Evolutionary conservation across 2,888 invertebrate species (phyloP), one percentile per base, ranked within the genome.

Genomic region (Stenurella melanura): DNA sequence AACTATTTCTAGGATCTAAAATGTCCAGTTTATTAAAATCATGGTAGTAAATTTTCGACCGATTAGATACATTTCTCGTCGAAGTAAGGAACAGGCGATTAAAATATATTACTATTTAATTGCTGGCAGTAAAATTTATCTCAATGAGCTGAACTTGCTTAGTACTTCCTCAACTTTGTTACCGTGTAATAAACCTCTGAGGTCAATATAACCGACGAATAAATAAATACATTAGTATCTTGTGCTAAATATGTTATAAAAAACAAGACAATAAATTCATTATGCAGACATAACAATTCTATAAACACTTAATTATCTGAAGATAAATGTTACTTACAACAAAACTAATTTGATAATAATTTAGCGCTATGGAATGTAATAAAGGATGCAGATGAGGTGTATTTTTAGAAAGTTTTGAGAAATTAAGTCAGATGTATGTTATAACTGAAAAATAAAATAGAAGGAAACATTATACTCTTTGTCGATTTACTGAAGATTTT

Each of bases 201-300:
- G 50, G 50, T 50, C 50, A n/a, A 50, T n/a, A 50, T 50, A 50
- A 50, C n/a, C 50, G 6, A n/a, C 15, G n/a, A 50, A 50, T 6
- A 50, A 50, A 50, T 6, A 50, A 50, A 50, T 50, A 15, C n/a
- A 50, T n/a, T 50, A 50, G 50, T 50, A 15, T 12, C 21, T 21
- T 58, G 19, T 21, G 58, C 58, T 58, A 58, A 58, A 58, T 58
- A 58, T 19, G 21, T 19, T 58, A 50, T 50, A 50, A 58, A 57
- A 58, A 58, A 21, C 19, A 58, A 21, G 21, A 58, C 58, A 58
- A 58, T 58, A 12, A 58, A 58, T 21, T 58, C 10, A 21, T 58
- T 21, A 30, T n/a, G 61, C 30, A 61, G 61, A 61, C 61, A 61
- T 30, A 61, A 61, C 61, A 61, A 61, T 10, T 30, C 61, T 61